Base-by-base conservation (phyloP, 2,113 vertebrate genomes). In the Podiceps cristatus region DNA sequence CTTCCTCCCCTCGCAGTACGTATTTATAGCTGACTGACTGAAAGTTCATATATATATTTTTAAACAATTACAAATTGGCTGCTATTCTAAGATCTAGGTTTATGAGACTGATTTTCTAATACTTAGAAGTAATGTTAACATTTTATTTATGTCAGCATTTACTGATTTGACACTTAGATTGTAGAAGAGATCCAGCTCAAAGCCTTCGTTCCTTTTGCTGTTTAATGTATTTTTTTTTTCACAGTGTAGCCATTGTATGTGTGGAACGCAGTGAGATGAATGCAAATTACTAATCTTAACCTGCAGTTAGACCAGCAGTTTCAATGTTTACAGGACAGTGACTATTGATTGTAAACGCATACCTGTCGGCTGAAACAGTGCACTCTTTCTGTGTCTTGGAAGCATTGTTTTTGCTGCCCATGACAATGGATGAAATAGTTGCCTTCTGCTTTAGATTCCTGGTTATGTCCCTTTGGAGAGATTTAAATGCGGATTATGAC, bases 341-440 rank as follows among this genome's bases (percentile, higher is more conserved):
- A 97, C 94, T 95, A 88, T 93, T 98, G 96, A 98, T 97, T 98
- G 95, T 97, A 96, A 96, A 91, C 56, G 35, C 56, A 52, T 37
- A 49, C 1, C 1, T 16, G 25, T 75, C 2, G 3, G n/a, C n/a
- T 81, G 60, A 81, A 88, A 78, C 22, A 22, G 31, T 66, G 47
- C 58, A 8, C 37, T 86, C 66, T 52, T 68, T 6, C 2, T 6
- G 2, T 52, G 19, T 75, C 87, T 78, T 68, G 80, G 75, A 78
- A 91, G 68, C 86, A 62, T 37, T 86, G 72, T 89, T 84, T 92
- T 56, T 84, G 44, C 73, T 96, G 90, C 87, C 67, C 13, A 0
- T 67, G 47, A 66, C 81, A 74, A 25, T 59, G 56, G 84, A 86
- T 68, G 19, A 74, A 92, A 77, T 53, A 31, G 50, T 83, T 92